phyloP scores from a whole-genome alignment of 2,797 vertebrate species.

The Acrossocheilus wenchowensis region DNA sequence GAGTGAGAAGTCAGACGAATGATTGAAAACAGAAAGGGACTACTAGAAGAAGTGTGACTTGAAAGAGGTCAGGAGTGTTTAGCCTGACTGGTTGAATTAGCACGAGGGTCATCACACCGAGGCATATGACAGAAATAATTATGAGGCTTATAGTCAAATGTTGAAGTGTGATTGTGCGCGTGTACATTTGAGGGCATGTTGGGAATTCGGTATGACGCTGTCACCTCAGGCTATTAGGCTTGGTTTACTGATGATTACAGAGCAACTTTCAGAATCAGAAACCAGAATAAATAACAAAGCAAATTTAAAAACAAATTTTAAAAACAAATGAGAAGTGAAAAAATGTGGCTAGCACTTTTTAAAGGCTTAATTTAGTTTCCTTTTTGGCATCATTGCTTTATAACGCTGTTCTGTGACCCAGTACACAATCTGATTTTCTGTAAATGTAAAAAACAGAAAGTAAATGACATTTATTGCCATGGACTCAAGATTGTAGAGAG shows the following conservation, averaged over 20 bases:
- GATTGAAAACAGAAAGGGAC: neutral
- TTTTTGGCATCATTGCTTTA: neutral
- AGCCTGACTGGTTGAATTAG: slow-evolving; percentile 53
- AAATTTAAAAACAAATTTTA: neutral
- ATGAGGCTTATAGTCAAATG: neutral
- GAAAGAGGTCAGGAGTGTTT: slow-evolving; percentile 40
- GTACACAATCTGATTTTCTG: neutral
- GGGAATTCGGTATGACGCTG: neutral
- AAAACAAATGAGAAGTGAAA: slow-evolving; percentile 14
- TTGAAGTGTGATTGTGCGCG: slow-evolving; percentile 41
- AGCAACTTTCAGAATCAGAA: neutral
- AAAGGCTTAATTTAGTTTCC: neutral
- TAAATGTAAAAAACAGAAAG: slow-evolving; percentile 23
- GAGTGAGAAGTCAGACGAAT: neutral
- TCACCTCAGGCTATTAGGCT: slow-evolving; percentile 36
- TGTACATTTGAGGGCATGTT: slow-evolving; percentile 10
- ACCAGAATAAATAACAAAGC: neutral
- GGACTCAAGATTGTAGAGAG: neutral
- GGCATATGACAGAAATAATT: slow-evolving; percentile 18
- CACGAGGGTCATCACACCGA: slow-evolving; percentile 8
- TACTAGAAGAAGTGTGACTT: neutral
- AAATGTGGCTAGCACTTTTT: neutral
- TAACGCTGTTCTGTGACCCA: neutral
- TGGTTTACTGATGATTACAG: slow-evolving; percentile 55
- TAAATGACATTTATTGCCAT: neutral